phyloP scores from a whole-genome alignment of 2,113 vertebrate species.

The Atlantisia rogersi region DNA sequence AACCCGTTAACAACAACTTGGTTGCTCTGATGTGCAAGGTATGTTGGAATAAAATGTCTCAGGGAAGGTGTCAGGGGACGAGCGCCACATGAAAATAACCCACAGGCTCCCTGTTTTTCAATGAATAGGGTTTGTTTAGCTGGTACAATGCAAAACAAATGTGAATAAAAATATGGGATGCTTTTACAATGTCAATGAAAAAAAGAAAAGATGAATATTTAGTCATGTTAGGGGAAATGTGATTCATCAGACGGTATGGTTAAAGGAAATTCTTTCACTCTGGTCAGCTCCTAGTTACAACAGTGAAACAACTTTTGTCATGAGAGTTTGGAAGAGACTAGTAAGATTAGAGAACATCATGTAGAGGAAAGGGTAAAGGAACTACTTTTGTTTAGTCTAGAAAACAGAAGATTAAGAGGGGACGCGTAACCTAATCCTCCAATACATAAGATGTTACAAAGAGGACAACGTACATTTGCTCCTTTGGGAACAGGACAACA shows the following conservation, averaged over 20 bases:
- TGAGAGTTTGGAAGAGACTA: not conserved
- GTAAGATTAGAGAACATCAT: not conserved
- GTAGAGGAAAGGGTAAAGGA: not conserved
- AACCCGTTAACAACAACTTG: not conserved
- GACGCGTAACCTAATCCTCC: not conserved
- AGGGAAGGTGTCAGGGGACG: not conserved
- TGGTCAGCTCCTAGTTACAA: not conserved
- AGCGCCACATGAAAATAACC: not conserved
- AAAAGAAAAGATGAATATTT: not conserved
- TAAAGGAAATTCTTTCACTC: not conserved
- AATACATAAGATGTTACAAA: not conserved
- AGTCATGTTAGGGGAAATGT: not conserved
- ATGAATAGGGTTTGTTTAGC: not conserved
- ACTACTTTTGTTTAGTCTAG: not conserved
- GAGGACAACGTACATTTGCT: not conserved
- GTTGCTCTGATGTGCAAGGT: not conserved
- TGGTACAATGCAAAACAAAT: not conserved
- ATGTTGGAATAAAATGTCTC: not conserved
- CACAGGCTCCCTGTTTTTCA: not conserved
- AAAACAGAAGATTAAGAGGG: not conserved
- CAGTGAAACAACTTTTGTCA: not conserved
- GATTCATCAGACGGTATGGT: not conserved
- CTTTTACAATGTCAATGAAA: not conserved
- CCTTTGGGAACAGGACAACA: not conserved
- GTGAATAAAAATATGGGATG: not conserved